Conservation (phyloP, 1,140 invertebrate species). For the Pseudomyrmex sp. region DNA sequence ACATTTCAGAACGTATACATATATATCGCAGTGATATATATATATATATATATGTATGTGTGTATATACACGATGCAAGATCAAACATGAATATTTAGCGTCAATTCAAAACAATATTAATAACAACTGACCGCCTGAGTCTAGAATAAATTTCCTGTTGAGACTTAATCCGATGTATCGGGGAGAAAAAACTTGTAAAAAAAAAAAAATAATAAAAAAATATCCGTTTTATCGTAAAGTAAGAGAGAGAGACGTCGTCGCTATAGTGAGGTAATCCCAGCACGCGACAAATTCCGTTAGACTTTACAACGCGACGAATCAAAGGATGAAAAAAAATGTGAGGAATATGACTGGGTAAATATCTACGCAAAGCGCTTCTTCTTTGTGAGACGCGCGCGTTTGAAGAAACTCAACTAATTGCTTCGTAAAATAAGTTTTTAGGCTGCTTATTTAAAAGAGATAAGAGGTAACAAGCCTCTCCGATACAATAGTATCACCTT, state of each 20-base stretch:
- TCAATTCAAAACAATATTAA: slow-evolving; percentile 58
- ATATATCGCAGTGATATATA: slow-evolving; percentile 11
- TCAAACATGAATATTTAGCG: slow-evolving; percentile 64
- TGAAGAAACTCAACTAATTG: background rate
- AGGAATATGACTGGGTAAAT: background rate
- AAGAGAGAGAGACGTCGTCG: background rate
- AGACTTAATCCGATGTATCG: too few relatives aligned
- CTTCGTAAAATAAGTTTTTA: background rate
- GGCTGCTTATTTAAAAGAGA: background rate
- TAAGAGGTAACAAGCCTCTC: background rate
- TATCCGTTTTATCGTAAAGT: slow-evolving; percentile 5
- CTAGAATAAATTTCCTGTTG: slow-evolving; percentile 31
- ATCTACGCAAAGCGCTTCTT: background rate
- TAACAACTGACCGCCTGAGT: slow-evolving; percentile 20
- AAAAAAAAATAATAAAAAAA: background rate
- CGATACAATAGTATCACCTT: background rate
- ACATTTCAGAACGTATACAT: slow-evolving; percentile 9
- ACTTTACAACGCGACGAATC: background rate
- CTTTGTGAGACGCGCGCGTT: background rate
- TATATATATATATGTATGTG: too few relatives aligned
- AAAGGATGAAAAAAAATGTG: background rate
- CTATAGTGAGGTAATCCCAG: slow-evolving; percentile 36
- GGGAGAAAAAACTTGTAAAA: too few relatives aligned
- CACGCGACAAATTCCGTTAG: background rate
- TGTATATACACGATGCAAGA: background rate